These are phyloP conservation scores for Eupithecia centaureata DNA, from an alignment of 2,888 invertebrate genomes.

Conservation along the genomic window DNA sequence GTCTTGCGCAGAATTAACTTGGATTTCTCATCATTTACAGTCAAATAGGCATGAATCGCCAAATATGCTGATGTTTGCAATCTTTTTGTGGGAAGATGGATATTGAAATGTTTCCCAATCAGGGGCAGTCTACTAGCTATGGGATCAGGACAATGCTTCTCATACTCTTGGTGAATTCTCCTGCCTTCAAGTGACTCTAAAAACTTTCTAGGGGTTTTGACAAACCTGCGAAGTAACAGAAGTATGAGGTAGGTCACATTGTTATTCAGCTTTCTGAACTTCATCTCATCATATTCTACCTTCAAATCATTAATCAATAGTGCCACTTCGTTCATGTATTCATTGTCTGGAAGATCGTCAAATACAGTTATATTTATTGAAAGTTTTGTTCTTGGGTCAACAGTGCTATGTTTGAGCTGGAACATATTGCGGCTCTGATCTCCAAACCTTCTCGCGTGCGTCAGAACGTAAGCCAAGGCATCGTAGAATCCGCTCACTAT, in stretches of 20 bases:
- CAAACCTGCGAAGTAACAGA: conserved; percentile 25
- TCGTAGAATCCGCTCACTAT: background rate
- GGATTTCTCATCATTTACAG: conserved; percentile 19
- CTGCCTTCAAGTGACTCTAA: conserved; percentile 12
- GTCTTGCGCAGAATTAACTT: conserved; percentile 23
- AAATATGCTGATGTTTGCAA: conserved; percentile 16
- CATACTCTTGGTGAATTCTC: conserved; percentile 29
- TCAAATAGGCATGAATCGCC: conserved; percentile 27
- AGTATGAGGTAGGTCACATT: conserved; percentile 33
- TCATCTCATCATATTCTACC: conserved; percentile 21
- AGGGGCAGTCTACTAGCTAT: conserved; percentile 20
- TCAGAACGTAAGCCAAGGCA: conserved; percentile 29
- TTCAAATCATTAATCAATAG: conserved; percentile 27
- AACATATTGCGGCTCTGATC: conserved; percentile 29
- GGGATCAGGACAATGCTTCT: conserved; percentile 31
- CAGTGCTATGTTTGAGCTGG: background rate
- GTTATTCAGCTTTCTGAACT: conserved; percentile 28
- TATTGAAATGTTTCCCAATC: conserved; percentile 15
- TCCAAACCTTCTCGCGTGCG: conserved; percentile 32
- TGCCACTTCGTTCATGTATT: conserved; percentile 25
- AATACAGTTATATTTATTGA: background rate
- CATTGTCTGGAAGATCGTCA: conserved; percentile 17
- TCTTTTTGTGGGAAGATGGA: background rate
- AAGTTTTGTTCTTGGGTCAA: background rate
- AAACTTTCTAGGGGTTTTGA: conserved; percentile 24